A percentile compares a stretch with the other conserved stretches of the same genome.
Conservation (phyloP, 1,140 invertebrate species). For the Cardiocondyla obscurior region DNA sequence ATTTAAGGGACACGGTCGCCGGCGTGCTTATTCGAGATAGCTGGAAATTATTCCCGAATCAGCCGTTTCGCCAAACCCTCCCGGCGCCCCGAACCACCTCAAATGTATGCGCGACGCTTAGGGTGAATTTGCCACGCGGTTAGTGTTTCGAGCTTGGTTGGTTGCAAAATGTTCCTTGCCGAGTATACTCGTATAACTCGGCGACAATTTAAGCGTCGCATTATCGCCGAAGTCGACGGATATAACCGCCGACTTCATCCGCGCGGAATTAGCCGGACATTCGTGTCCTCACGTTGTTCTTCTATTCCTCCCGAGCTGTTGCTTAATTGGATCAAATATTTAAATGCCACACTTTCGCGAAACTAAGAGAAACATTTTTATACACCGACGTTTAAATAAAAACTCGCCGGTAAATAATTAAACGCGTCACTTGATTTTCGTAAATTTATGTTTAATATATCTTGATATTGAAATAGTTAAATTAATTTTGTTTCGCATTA, state of each 20-base stretch:
- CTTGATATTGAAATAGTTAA: no score
- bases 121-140: constrained; percentile 41
- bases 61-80: constrained; percentile 51
- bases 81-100: not conserved
- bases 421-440: no score
- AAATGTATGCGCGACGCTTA: constrained; percentile 26
- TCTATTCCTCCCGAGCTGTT: not conserved
- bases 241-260: constrained; percentile 42
- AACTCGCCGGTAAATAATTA: no score
- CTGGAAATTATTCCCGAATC: constrained; percentile 63
- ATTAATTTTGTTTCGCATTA: no score
- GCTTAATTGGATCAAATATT: not conserved
- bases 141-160: constrained; percentile 30
- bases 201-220: constrained; percentile 47
- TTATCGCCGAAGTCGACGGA: constrained; percentile 45
- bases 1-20: constrained; percentile 41
- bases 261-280: constrained; percentile 40
- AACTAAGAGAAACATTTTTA: not conserved
- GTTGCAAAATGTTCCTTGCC: constrained; percentile 26
- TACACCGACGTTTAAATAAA: not conserved
- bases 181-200: constrained; percentile 26
- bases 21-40: constrained; percentile 53
- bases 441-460: no score
- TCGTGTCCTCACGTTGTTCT: not conserved
- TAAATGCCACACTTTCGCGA: not conserved